Evolutionary conservation across 2,113 vertebrate species (phyloP).

Genomic region (Rafetus swinhoei): DNA sequence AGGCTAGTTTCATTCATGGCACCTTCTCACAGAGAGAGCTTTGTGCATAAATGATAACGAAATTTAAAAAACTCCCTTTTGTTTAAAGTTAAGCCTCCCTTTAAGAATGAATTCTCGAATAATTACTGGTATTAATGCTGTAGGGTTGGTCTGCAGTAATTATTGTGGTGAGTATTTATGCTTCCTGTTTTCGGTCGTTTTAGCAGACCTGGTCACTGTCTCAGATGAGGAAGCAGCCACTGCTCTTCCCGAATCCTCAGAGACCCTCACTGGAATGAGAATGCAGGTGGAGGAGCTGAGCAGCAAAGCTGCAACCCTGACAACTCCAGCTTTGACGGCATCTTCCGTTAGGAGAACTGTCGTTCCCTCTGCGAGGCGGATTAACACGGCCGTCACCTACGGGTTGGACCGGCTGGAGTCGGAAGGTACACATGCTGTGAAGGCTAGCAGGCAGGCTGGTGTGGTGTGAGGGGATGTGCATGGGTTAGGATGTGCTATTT

Average conservation of each 20-base stretch:
- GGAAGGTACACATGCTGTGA: slow-evolving; percentile 81
- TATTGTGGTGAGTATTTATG: background rate
- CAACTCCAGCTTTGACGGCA: slow-evolving; percentile 8
- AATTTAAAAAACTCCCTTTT: background rate
- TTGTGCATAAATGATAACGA: background rate
- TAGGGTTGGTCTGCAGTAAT: background rate
- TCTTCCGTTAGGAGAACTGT: slow-evolving; percentile 64
- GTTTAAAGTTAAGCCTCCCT: background rate
- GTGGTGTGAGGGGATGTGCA: background rate
- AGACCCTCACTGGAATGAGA: slow-evolving; percentile 33
- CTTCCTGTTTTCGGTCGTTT: background rate
- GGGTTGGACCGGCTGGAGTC: slow-evolving; percentile 85
- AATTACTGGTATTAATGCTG: fast-evolving
- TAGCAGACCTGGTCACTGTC: background rate
- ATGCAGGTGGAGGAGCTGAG: slow-evolving; percentile 44
- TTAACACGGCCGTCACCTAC: slow-evolving; percentile 71
- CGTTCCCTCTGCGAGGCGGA: slow-evolving; percentile 39
- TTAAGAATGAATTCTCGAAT: background rate
- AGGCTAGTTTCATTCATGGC: background rate
- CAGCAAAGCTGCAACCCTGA: slow-evolving; percentile 28
- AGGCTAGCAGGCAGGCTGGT: background rate
- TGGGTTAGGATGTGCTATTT: background rate
- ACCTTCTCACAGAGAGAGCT: background rate
- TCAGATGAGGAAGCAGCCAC: slow-evolving; percentile 34
- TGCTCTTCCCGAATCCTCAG: slow-evolving; percentile 9